Evolutionary conservation across 2,113 vertebrate genomes (phyloP), one percentile per base, ranked within the genome.

Genomic region (Rhynchomys soricoides): DNA sequence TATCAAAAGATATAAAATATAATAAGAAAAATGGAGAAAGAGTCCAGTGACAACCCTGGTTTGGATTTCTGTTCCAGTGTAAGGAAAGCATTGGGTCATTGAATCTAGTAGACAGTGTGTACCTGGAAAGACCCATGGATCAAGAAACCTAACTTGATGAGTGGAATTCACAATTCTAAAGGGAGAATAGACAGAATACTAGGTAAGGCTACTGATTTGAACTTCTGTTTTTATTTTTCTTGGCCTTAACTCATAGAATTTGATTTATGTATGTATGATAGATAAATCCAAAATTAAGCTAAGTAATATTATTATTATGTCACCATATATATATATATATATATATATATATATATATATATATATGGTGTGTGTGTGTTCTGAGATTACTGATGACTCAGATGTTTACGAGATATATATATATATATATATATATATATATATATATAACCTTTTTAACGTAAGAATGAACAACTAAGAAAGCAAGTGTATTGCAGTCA

Each of bases 41-140:
- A 82, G n/a, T 43, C 16, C 43, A n/a, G 7, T 66, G 74, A 0
- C 43, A 19, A 79, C 82, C 77, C 34, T 89, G 10, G n/a, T 70
- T 96, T 92, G 55, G 52, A 62, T 96, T 90, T 95, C 50, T 66
- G 10, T 79, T 77, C 2, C 11, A 55, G 37, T 22, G 17, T 93
- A 37, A 21, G 19, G 90, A 81, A 92, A 74, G 26, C 34, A 68
- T 59, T 3, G 5, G 1, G 90, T 91, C 90, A 1, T 74, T 90
- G 29, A 1, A 26, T 81, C 10, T 40, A 86, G 52, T 73, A 40
- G 48, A 89, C 94, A 78, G 2, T 59, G 73, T 45, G 10, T n/a
- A 19, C 70, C 4, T 43, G 22, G 48, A 59, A 82, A 74, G 16
- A 9, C 16, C 91, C 34, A 13, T 43, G 10, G 7, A 48, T 86